Evolutionary conservation across 2,888 invertebrate species (phyloP).

Genomic region (Melolontha melolontha): DNA sequence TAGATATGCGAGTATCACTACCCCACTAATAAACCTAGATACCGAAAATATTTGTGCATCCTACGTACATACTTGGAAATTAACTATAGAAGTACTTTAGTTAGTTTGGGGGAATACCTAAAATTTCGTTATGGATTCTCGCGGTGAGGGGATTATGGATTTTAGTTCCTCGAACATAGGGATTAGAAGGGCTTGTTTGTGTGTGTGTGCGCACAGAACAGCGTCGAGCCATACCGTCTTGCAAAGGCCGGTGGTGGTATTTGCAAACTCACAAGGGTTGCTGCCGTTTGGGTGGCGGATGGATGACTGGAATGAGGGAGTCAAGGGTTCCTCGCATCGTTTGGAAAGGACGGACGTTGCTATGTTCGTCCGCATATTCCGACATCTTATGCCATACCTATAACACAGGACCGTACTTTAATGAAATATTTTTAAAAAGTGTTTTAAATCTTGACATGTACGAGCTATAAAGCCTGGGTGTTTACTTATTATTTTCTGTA

Average conservation of each 20-base stretch:
- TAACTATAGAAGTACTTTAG: constrained; percentile 40
- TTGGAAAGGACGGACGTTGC: constrained; percentile 49
- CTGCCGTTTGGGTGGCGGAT: constrained; percentile 33
- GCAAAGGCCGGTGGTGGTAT: constrained; percentile 57
- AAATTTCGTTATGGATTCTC: constrained; percentile 52
- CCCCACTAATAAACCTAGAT: neutral
- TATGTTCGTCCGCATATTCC: constrained; percentile 53
- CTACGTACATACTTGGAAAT: constrained; percentile 23
- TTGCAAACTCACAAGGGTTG: constrained; percentile 53
- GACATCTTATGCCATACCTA: constrained; percentile 45
- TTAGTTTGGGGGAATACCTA: constrained; percentile 40
- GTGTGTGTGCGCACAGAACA: constrained; percentile 48
- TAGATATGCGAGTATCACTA: too few species aligned
- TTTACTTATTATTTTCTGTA: too few species aligned
- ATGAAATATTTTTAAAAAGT: neutral
- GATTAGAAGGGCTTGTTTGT: constrained; percentile 59
- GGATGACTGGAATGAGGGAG: constrained; percentile 47
- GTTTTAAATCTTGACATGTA: neutral
- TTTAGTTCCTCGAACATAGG: constrained; percentile 58
- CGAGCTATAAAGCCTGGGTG: too few species aligned
- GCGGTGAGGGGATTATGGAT: constrained; percentile 57
- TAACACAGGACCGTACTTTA: constrained; percentile 11
- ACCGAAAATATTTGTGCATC: constrained; percentile 19
- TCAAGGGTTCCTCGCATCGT: constrained; percentile 45
- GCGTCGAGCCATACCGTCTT: constrained; percentile 44